Evolutionary conservation across 2,797 vertebrate genomes (phyloP), one percentile per base, ranked within the genome.

Genomic region (Echiichthys vipera): DNA sequence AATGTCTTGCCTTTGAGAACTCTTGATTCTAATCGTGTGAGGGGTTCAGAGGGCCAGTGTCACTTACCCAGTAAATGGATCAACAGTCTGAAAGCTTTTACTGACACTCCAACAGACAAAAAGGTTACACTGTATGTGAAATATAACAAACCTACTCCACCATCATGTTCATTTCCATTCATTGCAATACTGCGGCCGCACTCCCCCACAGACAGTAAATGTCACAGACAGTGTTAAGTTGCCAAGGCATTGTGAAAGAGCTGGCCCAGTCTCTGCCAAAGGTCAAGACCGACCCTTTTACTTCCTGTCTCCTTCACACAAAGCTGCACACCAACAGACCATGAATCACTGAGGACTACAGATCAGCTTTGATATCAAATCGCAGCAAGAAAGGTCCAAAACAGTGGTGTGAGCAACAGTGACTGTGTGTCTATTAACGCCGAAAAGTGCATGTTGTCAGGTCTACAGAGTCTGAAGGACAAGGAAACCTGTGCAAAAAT

Each of bases 171-270:
- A 45, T 71, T 84, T 74, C 53, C 47, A 80, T 77, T 80, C 77
- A 75, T 37, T 45, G 27, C 61, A 29, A 40, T 54, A 36, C 71
- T 32, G 57, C 7, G 39, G 36, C 68, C 70, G 7, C 68, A 29
- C 24, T 74, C 40, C 29, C 66, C 56, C 61, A 75, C 68, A 68
- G 63, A 73, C 71, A 71, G 74, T 73, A 88, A 90, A 93, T 88
- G 90, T 89, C 88, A 89, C 67, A 80, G 74, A 69, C 71, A 20
- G 78, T 85, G 83, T 88, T 78, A 71, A 58, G 80, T 91, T 92
- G 87, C 84, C 59, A 18, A 59, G 55, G 71, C 76, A 78, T 84
- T 84, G 79, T 84, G 71, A 83, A 69, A 62, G 70, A 79, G 79
- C 75, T 17, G 22, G 65, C 47, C 0, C 57, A 20, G 59, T 45